Evolutionary conservation across 2,113 vertebrate species (phyloP).

Genomic region (Melospiza georgiana): DNA sequence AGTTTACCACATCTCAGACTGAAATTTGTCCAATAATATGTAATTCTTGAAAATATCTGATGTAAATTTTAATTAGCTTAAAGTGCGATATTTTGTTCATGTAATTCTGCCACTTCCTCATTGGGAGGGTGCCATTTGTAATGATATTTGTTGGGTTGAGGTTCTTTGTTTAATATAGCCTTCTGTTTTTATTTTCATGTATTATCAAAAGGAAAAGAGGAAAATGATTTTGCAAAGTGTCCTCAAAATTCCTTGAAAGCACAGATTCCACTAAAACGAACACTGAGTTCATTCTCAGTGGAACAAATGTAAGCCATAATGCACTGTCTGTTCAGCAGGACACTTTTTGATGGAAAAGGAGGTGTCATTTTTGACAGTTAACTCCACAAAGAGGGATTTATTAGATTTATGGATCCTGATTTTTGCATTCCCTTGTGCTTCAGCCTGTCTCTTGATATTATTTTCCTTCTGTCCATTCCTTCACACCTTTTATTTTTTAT

Average conservation of each 20-base stretch:
- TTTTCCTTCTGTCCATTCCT: neutral
- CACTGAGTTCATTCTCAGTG: neutral
- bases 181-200: neutral
- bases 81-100: neutral
- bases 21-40: neutral
- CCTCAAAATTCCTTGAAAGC: neutral
- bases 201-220: neutral
- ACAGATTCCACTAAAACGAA: neutral
- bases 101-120: neutral
- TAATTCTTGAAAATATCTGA: neutral
- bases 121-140: neutral
- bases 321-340: neutral
- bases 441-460: neutral
- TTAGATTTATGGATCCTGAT: neutral
- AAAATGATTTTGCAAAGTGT: neutral
- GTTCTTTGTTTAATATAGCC: neutral
- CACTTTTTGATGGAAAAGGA: neutral
- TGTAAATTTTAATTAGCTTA: neutral
- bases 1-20: neutral
- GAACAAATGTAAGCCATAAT: neutral
- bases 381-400: neutral
- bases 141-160: rapidly evolving
- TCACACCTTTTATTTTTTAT: neutral
- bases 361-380: neutral
- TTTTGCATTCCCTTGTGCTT: neutral